Conservation (phyloP, 2,113 vertebrate species). For the Oceanites oceanicus region DNA sequence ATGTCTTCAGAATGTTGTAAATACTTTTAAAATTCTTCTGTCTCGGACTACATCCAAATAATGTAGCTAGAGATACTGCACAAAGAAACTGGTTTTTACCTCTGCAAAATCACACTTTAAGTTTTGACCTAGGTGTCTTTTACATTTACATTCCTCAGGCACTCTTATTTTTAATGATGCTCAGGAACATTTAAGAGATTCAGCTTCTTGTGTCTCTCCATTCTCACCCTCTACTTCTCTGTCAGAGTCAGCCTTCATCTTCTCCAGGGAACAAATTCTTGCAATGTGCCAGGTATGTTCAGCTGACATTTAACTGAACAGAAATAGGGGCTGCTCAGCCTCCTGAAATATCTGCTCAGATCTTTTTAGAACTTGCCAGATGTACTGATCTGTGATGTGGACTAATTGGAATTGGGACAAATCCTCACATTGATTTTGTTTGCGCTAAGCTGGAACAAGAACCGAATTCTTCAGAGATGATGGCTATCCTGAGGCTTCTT, state of each 20-base stretch:
- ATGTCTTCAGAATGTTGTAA: not conserved
- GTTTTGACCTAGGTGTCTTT: not conserved
- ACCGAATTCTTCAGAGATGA: not conserved
- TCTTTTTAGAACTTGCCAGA: not conserved
- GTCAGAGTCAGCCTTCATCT: conserved; percentile 12
- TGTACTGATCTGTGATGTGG: not conserved
- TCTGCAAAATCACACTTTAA: not conserved
- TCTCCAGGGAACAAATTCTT: not conserved
- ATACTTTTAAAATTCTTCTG: not conserved
- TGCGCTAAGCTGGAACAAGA: not conserved
- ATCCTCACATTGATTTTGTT: not conserved
- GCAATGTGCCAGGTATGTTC: not conserved
- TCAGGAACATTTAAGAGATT: not conserved
- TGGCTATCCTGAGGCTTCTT: not conserved
- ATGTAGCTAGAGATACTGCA: not conserved
- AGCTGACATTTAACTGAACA: conserved; percentile 27
- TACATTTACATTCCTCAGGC: not conserved
- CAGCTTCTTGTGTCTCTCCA: not conserved
- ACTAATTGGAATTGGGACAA: conserved; percentile 12
- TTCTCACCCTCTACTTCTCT: not conserved
- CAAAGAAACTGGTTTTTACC: not conserved
- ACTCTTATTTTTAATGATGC: conserved; percentile 12
- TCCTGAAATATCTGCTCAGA: conserved; percentile 1
- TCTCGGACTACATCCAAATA: not conserved
- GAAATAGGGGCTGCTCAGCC: not conserved